phyloP scores from a whole-genome alignment of 2,888 invertebrate species.

The Tetragonisca angustula region DNA sequence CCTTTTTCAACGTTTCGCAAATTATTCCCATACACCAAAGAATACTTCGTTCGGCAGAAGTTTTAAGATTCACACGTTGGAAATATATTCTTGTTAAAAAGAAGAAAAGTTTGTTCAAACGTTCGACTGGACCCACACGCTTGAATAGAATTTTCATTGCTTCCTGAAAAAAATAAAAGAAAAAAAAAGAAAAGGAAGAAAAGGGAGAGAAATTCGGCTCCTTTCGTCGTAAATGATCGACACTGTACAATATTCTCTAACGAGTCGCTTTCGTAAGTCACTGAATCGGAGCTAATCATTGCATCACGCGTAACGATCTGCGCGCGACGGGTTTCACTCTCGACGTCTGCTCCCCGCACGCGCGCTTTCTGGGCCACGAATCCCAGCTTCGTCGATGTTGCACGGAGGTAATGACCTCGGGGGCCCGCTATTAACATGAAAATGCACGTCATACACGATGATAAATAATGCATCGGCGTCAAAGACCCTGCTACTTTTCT shows the following conservation, averaged over 20 bases:
- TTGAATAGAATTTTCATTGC: not conserved
- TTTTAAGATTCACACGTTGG: not conserved
- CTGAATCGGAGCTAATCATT: conserved; percentile 35
- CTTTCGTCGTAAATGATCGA: not conserved
- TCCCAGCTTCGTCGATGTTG: conserved; percentile 51
- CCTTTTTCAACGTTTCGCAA: too few relatives aligned
- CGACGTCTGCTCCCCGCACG: not conserved
- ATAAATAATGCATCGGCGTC: conserved; percentile 79
- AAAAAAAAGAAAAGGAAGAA: not conserved
- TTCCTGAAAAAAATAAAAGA: not conserved
- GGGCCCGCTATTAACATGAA: conserved; percentile 76
- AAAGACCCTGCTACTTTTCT: conserved; percentile 67
- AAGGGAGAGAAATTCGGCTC: not conserved
- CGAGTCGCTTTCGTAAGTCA: conserved; percentile 13
- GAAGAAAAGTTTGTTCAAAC: not conserved
- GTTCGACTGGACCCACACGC: not conserved
- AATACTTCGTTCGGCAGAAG: too few relatives aligned
- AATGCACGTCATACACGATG: conserved; percentile 78
- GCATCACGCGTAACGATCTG: conserved; percentile 18
- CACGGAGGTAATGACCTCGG: conserved; percentile 72
- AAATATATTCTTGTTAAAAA: not conserved
- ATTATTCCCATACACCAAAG: too few relatives aligned
- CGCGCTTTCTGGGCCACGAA: conserved; percentile 21
- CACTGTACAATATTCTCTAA: conserved; percentile 14
- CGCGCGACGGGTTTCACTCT: conserved; percentile 17